Base-by-base conservation (phyloP, 2,113 vertebrate genomes). In the Motacilla tschutschensis region DNA sequence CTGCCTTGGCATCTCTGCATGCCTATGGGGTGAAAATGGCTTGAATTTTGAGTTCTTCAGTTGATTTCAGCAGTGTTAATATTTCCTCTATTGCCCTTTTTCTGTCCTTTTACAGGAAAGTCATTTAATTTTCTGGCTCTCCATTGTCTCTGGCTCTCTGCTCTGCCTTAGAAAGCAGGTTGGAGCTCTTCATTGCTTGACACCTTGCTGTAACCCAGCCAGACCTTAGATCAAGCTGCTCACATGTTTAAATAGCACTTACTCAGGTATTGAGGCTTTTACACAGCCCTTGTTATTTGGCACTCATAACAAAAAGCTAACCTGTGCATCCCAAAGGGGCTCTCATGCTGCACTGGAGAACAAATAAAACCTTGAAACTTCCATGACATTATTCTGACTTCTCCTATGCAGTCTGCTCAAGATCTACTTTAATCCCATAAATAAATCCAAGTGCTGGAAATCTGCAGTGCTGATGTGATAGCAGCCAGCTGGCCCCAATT, bases 401-500 rank as follows among this genome's bases (percentile, higher is more conserved):
- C 69, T 84, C 22, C 65, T 79, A 43, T 80, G 81, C 87, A 77
- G 72, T 65, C 81, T 3, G 50, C 54, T 87, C 69, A 82, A 83
- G 48, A 41, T 79, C 79, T 80, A 48, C 38, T 94, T 90, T 91
- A 87, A 90, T 77, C 66, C 93, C 87, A 94, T 91, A 94, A 93
- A 94, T 93, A 95, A 89, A 94, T 74, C 88, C 69, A 87, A 95
- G 91, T 80, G 87, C 76, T 94, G 69, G 72, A 93, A 94, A 93
- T 90, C 84, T 87, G 90, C 93, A 95, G 84, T 66, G 79, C 81
- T 87, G 88, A 95, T 93, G 92, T 87, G 94, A 94, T 70, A 94
- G 87, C 90, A 95, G 90, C 89, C 92, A 95, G 93, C 92, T 95
- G 94, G 92, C 84, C 94, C 47, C 87, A 93, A 95, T 95, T 93